Conservation (phyloP, 2,888 invertebrate genomes). For the Eudemis profundana region DNA sequence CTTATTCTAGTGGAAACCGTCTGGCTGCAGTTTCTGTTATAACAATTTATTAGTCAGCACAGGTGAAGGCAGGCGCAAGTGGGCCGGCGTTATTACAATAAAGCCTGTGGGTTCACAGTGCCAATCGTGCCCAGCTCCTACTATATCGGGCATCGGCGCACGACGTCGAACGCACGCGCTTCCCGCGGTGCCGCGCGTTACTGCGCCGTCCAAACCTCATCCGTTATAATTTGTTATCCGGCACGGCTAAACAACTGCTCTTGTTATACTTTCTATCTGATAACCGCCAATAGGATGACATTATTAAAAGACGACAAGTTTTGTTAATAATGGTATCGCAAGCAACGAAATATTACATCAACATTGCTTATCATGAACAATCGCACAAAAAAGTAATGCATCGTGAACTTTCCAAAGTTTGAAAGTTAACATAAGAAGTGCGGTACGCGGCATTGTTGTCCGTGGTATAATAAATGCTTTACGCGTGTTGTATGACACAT, state of each 20-base stretch:
- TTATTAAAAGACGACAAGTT: slow-evolving; percentile 66
- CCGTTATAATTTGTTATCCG: slow-evolving; percentile 64
- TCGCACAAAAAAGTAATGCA: slow-evolving; percentile 35
- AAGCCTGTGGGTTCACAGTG: slow-evolving; percentile 43
- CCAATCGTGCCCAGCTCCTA: slow-evolving; percentile 72
- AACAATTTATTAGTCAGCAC: slow-evolving; percentile 35
- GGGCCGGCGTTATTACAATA: slow-evolving; percentile 37
- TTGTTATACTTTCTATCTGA: slow-evolving; percentile 78
- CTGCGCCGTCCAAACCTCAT: slow-evolving; percentile 51
- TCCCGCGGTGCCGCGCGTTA: slow-evolving; percentile 43
- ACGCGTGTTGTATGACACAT: slow-evolving; percentile 13
- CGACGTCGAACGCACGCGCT: slow-evolving; percentile 61
- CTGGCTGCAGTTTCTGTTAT: too few relatives aligned
- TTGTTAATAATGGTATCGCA: slow-evolving; percentile 50
- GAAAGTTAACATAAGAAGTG: slow-evolving; percentile 35
- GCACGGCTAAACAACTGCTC: slow-evolving; percentile 59
- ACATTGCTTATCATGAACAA: slow-evolving; percentile 29
- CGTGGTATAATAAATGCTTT: slow-evolving; percentile 24
- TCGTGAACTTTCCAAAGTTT: slow-evolving; percentile 40
- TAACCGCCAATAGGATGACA: slow-evolving; percentile 59
- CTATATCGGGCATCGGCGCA: slow-evolving; percentile 76
- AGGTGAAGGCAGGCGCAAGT: slow-evolving; percentile 38
- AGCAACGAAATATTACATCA: slow-evolving; percentile 37
- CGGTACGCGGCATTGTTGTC: slow-evolving; percentile 25
- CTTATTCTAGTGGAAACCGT: too few relatives aligned